Evolutionary conservation across 2,888 invertebrate species (phyloP), one percentile per base, ranked within the genome.

Genomic region (Platycheirus rosarum): DNA sequence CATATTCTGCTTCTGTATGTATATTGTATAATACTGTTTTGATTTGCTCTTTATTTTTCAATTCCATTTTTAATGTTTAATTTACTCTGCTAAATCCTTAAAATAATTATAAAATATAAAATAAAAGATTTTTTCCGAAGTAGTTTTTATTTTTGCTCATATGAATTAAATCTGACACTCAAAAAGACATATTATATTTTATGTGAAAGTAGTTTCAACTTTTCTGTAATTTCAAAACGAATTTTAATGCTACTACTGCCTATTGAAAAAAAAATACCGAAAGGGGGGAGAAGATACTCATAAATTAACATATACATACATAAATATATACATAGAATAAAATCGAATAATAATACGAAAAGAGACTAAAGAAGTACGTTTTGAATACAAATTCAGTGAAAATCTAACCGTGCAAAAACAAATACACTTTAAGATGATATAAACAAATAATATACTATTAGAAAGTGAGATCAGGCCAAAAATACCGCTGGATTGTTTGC

Each of bases 131-230:
- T n/a, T n/a, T n/a, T n/a, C n/a, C n/a, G n/a, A n/a, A n/a, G n/a
- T n/a, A n/a, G n/a, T n/a, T n/a, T n/a, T n/a, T n/a, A n/a, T n/a
- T n/a, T n/a, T n/a, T n/a, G n/a, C n/a, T n/a, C n/a, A n/a, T n/a
- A n/a, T n/a, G n/a, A n/a, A n/a, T n/a, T n/a, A n/a, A n/a, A n/a
- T n/a, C n/a, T n/a, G n/a, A n/a, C n/a, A n/a, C n/a, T n/a, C n/a
- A n/a, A n/a, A n/a, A n/a, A n/a, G n/a, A n/a, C n/a, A n/a, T n/a
- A n/a, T n/a, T n/a, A 18, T 48, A 32, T 26, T 44, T 29, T 42
- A 68, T 40, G 60, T 74, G 60, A 51, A 74, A 40, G 57, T 46
- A 63, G 35, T 69, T 32, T 53, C 1, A 18, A 35, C 35, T 53
- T 18, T 29, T 53, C 37, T 20, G 26, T 63, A 46, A 69, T n/a